These are phyloP conservation scores for Parthenolecanium corni DNA, from an alignment of 2,888 invertebrate species.

Conservation along the genomic window DNA sequence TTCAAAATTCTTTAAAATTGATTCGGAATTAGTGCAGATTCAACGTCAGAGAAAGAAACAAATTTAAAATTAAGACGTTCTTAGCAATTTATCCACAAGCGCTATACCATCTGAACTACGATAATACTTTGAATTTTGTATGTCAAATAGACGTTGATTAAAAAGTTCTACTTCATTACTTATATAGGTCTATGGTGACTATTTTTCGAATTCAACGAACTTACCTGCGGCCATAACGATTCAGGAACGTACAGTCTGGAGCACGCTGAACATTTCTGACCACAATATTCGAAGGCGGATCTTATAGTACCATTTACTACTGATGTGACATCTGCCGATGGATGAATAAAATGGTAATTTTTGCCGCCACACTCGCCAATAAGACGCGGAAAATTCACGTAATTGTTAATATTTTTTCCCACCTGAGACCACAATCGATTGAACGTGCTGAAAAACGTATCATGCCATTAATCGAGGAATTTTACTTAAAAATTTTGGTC, in stretches of 20 bases:
- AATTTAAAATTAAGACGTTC: too few relatives aligned
- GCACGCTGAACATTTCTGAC: slow-evolving; percentile 98
- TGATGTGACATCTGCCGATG: slow-evolving; percentile 69
- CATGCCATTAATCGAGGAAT: slow-evolving; percentile 32
- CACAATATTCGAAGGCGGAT: slow-evolving; percentile 90
- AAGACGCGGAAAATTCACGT: slow-evolving; percentile 81
- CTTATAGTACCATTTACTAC: slow-evolving; percentile 76
- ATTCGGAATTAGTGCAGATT: background rate
- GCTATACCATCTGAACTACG: too few relatives aligned
- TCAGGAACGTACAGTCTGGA: slow-evolving; percentile 92
- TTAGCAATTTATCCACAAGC: too few relatives aligned
- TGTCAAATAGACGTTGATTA: too few relatives aligned
- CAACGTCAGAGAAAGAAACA: too few relatives aligned
- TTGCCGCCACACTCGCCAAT: slow-evolving; percentile 98
- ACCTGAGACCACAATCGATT: slow-evolving; percentile 86
- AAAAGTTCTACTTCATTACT: too few relatives aligned
- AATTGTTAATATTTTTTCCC: slow-evolving; percentile 71
- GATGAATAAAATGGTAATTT: slow-evolving; percentile 95
- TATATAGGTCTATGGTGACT: too few relatives aligned
- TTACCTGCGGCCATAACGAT: slow-evolving; percentile 65
- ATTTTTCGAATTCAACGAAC: too few relatives aligned
- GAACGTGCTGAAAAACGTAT: slow-evolving; percentile 60
- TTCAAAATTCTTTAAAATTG: background rate
- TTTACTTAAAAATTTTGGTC: too few relatives aligned
- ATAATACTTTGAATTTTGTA: too few relatives aligned